These are phyloP conservation scores for Bilobella aurantiaca DNA, from an alignment of 1,140 invertebrate genomes.

Conservation along the genomic window DNA sequence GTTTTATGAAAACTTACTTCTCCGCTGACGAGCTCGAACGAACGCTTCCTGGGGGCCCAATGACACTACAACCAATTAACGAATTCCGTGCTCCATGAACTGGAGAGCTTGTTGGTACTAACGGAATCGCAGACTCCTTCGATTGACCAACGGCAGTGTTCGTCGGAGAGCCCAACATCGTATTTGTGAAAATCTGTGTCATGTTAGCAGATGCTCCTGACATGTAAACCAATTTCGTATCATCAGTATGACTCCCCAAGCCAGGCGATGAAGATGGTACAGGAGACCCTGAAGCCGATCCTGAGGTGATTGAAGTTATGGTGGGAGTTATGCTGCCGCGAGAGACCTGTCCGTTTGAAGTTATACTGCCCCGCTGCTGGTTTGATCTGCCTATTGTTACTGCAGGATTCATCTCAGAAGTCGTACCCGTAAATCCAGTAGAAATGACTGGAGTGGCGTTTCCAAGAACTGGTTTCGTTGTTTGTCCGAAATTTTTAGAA, in stretches of 20 bases:
- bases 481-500: too few relatives aligned
- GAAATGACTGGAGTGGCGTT: too few relatives aligned
- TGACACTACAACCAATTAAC: neutral
- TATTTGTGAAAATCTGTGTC: neutral
- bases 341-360: too few relatives aligned
- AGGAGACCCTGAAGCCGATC: constrained; percentile 17
- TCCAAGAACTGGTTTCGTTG: too few relatives aligned
- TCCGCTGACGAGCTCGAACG: constrained; percentile 13
- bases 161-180: neutral
- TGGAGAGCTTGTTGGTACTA: neutral
- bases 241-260: neutral
- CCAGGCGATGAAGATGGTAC: neutral
- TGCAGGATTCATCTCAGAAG: too few relatives aligned
- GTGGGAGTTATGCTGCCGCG: neutral
- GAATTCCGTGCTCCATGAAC: neutral
- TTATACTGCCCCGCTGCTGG: too few relatives aligned
- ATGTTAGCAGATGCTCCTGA: neutral
- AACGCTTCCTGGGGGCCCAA: neutral
- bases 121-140: neutral
- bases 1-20: neutral
- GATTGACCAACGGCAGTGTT: neutral
- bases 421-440: too few relatives aligned
- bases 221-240: neutral
- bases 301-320: neutral
- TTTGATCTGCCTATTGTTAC: too few relatives aligned